Percentiles rank a stretch among this genome's conserved stretches.
Conservation (phyloP, 2,888 invertebrate genomes). For the Trypoxylon attenuatum region DNA sequence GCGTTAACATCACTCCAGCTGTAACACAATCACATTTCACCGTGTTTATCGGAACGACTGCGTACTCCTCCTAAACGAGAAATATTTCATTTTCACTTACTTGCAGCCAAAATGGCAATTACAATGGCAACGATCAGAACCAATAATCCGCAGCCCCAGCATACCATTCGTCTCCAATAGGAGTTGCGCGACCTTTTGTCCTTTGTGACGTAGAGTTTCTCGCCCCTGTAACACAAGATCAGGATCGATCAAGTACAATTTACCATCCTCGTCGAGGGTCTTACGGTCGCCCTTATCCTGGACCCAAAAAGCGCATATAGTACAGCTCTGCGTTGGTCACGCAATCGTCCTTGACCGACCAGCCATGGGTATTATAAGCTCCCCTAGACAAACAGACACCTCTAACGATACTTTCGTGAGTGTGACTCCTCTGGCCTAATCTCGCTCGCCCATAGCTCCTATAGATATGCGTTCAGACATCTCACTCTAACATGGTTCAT, state of each 20-base stretch:
- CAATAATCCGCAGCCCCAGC: conserved; percentile 83
- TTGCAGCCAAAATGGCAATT: conserved; percentile 84
- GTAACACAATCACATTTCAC: conserved; percentile 60
- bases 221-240: conserved; percentile 80
- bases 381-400: conserved; percentile 50
- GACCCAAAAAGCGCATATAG: conserved; percentile 64
- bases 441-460: conserved; percentile 4
- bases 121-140: conserved; percentile 81
- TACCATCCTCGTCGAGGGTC: background rate
- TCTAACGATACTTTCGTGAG: conserved; percentile 27
- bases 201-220: conserved; percentile 88
- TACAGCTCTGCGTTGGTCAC: conserved; percentile 66
- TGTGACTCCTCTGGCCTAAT: conserved; percentile 18
- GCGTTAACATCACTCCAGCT: conserved; percentile 83
- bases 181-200: conserved; percentile 84
- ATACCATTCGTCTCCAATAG: conserved; percentile 79
- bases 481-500: too few relatives aligned
- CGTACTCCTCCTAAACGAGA: background rate
- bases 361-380: conserved; percentile 67
- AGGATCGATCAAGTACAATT: conserved; percentile 21
- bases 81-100: conserved; percentile 76
- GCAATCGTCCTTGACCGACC: conserved; percentile 55
- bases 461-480: background rate
- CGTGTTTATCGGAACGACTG: background rate
- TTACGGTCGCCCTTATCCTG: conserved; percentile 38